These are phyloP conservation scores for Rhyacophila brunnea DNA, from an alignment of 1,140 invertebrate species.

Conservation along the genomic window DNA sequence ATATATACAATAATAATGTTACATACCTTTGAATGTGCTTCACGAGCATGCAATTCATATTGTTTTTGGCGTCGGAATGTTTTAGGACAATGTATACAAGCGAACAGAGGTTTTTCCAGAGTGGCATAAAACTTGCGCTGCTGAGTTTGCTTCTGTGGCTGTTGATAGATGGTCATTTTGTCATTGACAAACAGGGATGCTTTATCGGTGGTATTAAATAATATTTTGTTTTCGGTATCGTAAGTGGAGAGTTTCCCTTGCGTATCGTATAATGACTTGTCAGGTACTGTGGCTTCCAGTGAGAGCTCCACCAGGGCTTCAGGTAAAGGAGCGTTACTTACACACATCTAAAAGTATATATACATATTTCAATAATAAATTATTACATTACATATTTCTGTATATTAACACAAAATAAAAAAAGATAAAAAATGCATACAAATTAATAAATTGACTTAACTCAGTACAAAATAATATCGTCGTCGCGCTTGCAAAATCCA, in stretches of 20 bases:
- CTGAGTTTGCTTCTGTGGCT: constrained; percentile 17
- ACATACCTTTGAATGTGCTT: constrained; percentile 56
- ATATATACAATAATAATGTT: no score
- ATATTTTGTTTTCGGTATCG: constrained; percentile 19
- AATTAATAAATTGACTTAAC: no score
- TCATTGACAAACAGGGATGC: constrained; percentile 24
- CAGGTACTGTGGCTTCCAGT: constrained; percentile 46
- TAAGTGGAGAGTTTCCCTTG: constrained; percentile 20
- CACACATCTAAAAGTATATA: constrained; percentile 40
- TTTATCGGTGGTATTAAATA: constrained; percentile 27
- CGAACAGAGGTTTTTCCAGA: constrained; percentile 43
- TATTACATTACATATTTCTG: background rate
- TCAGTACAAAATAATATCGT: no score
- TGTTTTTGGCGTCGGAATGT: constrained; percentile 64
- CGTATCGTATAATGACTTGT: constrained; percentile 47
- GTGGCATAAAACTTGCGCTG: background rate
- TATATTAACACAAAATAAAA: background rate
- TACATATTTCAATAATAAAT: background rate
- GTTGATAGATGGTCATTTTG: constrained; percentile 18
- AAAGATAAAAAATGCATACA: background rate
- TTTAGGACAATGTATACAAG: constrained; percentile 63
- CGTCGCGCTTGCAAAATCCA: no score
- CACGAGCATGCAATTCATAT: constrained; percentile 62
- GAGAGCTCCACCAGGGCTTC: constrained; percentile 52
- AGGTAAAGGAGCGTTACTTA: constrained; percentile 46